Evolutionary conservation across 30 jellyfish, hydroid and myxozoan genomes (phyloP), one percentile per base, ranked within the genome.

Genomic region (Pseudorhiza aurosa): DNA sequence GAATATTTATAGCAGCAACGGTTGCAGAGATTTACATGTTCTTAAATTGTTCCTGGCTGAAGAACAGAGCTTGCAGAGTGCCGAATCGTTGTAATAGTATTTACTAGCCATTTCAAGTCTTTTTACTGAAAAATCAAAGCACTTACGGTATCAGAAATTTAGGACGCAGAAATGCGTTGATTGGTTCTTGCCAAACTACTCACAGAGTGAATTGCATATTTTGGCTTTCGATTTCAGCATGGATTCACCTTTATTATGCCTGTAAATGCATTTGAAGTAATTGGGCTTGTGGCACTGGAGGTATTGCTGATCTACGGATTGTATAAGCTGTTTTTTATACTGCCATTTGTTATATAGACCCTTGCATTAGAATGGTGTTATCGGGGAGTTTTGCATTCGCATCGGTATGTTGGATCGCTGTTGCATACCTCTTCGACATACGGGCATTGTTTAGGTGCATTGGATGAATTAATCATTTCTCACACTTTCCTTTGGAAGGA

Each of bases 31-130:
- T 85, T 37, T 85, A 85, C 65, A 49, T 85, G 76, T 85, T 85
- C 58, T 44, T 85, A 21, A 85, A 85, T 32, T 85, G 96, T 65
- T 50, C 96, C 29, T 85, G 88, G 81, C 40, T 85, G 58, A 85
- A 85, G 63, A 75, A 85, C 81, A 50, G 96, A 63, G 73, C 83
- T 24, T 85, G 96, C 65, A 65, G 43, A 67, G 96, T 85, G 8
- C 96, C 96, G 15, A 85, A 85, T 75, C 86, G 96, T 0, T 85
- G 96, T 25, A 85, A 85, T 57, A 65, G 85, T 31, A 72, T 85
- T 46, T 64, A 51, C 81, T 85, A 59, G 58, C 2, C 5, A 11
- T 24, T 28, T 46, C 60, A 3, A 46, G 19, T 4, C 19, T 46
- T n/a, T n/a, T n/a, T n/a, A n/a, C n/a, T n/a, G n/a, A n/a, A n/a